These are phyloP conservation scores for Sisor rabdophorus DNA, from an alignment of 2,113 vertebrate species.

Conservation along the genomic window DNA sequence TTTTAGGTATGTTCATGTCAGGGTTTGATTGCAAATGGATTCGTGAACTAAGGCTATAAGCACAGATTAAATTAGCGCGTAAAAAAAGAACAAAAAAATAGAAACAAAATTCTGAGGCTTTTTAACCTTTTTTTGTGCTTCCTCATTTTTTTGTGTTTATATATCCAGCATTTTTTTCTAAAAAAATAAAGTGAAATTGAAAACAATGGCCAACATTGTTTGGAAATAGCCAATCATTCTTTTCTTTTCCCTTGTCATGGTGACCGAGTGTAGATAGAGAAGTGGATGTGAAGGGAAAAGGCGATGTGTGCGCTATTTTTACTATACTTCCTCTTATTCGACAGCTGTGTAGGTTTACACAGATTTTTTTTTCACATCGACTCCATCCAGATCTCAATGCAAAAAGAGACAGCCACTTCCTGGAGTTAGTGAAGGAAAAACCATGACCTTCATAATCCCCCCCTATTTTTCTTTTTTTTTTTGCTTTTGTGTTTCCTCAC, in stretches of 20 bases:
- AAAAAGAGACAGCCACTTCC: neutral
- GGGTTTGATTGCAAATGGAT: conserved; percentile 38
- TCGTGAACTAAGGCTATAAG: conserved; percentile 25
- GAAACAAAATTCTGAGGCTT: conserved; percentile 1
- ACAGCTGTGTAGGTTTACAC: conserved; percentile 27
- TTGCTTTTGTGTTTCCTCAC: too few species aligned
- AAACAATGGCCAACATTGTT: conserved; percentile 23
- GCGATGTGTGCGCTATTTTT: conserved; percentile 30
- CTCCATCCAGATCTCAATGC: neutral
- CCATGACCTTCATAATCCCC: too few species aligned
- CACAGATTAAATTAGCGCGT: conserved; percentile 19
- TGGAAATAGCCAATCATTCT: conserved; percentile 3
- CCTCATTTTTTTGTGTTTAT: neutral
- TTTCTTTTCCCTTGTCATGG: neutral
- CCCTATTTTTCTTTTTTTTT: too few species aligned
- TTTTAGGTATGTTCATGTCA: too few species aligned
- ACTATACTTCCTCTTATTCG: conserved; percentile 31
- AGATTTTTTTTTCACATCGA: neutral
- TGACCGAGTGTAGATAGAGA: conserved; percentile 28
- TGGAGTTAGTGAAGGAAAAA: too few species aligned
- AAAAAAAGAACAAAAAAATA: conserved; percentile 3
- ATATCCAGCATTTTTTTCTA: neutral
- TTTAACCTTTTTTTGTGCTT: neutral
- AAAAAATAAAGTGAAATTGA: conserved; percentile 30
- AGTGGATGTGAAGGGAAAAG: conserved; percentile 1